These are phyloP conservation scores for Chelidonichthys spinosus DNA, from an alignment of 2,797 vertebrate genomes.

Conservation along the genomic window DNA sequence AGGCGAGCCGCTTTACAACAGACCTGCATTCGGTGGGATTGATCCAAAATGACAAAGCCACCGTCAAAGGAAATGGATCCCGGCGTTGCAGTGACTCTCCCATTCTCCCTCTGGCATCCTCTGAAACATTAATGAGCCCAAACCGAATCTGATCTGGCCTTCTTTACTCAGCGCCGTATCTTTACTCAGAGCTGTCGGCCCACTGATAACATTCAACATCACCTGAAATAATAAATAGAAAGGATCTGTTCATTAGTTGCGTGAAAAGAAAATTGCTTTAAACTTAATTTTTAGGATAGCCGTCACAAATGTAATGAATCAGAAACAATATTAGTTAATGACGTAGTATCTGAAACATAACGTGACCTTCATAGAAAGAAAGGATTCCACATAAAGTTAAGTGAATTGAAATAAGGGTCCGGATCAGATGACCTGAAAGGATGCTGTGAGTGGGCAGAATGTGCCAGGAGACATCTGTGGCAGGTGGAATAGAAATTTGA, in stretches of 20 bases:
- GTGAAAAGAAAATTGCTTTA: background rate
- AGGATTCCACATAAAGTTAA: slow-evolving; percentile 39
- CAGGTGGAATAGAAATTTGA: slow-evolving; percentile 75
- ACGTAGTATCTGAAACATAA: background rate
- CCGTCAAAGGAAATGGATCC: slow-evolving; percentile 79
- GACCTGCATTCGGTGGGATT: slow-evolving; percentile 38
- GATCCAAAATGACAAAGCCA: slow-evolving; percentile 66
- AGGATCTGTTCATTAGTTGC: background rate
- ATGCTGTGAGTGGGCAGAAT: slow-evolving; percentile 41
- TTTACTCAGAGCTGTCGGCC: slow-evolving; percentile 32
- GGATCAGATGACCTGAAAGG: slow-evolving; percentile 63
- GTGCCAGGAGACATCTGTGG: slow-evolving; percentile 68
- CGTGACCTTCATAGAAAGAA: slow-evolving; percentile 9
- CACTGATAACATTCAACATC: slow-evolving; percentile 19
- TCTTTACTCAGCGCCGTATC: slow-evolving; percentile 62
- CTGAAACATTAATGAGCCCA: slow-evolving; percentile 86
- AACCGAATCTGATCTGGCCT: slow-evolving; percentile 83
- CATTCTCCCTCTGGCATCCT: slow-evolving; percentile 80
- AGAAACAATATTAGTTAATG: background rate
- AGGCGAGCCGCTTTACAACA: slow-evolving; percentile 38
- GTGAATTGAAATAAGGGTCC: slow-evolving; percentile 40
- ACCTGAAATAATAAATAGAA: background rate
- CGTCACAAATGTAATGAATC: background rate
- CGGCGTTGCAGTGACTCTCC: slow-evolving; percentile 71
- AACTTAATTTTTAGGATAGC: background rate